Conservation (phyloP, 2,888 invertebrate species). For the Euphydryas editha region DNA sequence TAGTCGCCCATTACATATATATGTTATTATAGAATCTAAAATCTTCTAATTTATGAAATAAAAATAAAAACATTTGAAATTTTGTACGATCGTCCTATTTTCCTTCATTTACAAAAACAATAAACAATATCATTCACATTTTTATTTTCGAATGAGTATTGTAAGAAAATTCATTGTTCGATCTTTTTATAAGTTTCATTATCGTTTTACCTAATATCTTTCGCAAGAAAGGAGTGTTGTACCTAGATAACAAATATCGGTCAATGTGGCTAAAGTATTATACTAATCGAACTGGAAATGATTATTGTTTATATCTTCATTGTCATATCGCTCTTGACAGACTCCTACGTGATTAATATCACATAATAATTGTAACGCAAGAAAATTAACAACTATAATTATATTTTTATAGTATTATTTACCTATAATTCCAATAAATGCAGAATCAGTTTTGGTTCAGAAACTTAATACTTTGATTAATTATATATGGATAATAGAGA, state of each 20-base stretch:
- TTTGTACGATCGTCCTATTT: neutral
- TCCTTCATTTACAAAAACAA: neutral
- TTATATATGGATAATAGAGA: too few relatives aligned
- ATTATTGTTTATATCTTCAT: conserved; percentile 45
- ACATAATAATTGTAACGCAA: conserved; percentile 47
- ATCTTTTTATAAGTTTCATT: neutral
- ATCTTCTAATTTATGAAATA: neutral
- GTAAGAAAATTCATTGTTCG: neutral
- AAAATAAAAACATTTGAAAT: neutral
- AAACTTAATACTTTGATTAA: too few relatives aligned
- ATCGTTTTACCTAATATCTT: conserved; percentile 11
- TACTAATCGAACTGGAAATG: conserved; percentile 25
- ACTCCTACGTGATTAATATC: conserved; percentile 67
- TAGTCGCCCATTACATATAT: conserved; percentile 14
- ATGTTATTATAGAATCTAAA: neutral
- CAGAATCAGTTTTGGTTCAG: too few relatives aligned
- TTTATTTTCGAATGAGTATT: neutral
- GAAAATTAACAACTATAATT: neutral
- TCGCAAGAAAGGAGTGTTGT: conserved; percentile 23
- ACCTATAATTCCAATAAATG: neutral
- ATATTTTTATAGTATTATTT: neutral
- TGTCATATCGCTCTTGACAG: conserved; percentile 43
- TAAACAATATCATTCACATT: neutral
- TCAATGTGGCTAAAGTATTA: conserved; percentile 35
- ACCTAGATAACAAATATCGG: conserved; percentile 40